Percentiles rank a stretch among this genome's conserved stretches.
Evolutionary conservation across 2,888 invertebrate genomes (phyloP).

Genomic region (Penaeus monodon): DNA sequence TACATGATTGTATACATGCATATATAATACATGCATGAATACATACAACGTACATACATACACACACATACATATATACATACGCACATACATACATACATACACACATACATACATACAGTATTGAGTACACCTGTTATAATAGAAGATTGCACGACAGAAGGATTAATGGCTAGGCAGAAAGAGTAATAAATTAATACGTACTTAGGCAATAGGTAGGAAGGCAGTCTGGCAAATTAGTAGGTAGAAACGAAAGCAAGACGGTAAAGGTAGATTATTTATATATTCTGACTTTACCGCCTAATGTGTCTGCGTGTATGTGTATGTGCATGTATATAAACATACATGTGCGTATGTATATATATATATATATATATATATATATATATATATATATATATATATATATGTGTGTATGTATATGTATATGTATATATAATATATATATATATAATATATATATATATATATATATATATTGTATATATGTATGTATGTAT

Average conservation of each 20-base stretch:
- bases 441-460: not conserved
- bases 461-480: not conserved
- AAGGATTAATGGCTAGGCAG: too few species aligned
- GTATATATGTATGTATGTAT: not conserved
- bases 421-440: not conserved
- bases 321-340: not conserved
- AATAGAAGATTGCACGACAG: too few species aligned
- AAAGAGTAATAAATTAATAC: too few species aligned
- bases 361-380: not conserved
- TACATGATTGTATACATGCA: not conserved
- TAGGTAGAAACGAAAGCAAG: too few species aligned
- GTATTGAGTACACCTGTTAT: too few species aligned
- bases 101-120: too few species aligned
- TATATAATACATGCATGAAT: not conserved
- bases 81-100: not conserved
- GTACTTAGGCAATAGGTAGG: too few species aligned
- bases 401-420: not conserved
- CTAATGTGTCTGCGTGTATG: too few species aligned
- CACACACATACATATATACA: not conserved
- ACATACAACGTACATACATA: not conserved
- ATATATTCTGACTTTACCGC: too few species aligned
- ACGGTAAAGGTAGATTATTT: too few species aligned
- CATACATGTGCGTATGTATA: not conserved
- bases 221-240: too few species aligned
- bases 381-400: not conserved